Base-by-base conservation (phyloP, 1,140 invertebrate species). In the Pseudomyrmex sp. region DNA sequence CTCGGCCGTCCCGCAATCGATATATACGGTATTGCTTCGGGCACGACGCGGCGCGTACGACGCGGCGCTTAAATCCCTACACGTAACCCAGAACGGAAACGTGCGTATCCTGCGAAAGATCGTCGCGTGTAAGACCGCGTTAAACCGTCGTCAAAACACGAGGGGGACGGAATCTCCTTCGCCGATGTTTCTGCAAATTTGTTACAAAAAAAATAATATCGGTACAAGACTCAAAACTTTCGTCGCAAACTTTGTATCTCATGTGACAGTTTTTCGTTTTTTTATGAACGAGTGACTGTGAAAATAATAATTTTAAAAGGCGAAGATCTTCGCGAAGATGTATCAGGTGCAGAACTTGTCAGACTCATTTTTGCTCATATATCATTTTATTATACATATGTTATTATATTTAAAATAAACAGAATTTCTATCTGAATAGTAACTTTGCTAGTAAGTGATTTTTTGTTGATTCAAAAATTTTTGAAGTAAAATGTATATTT, bases 21-120 rank as follows among this genome's bases (percentile, higher is more conserved):
- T 94, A 94, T 35, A 35, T 94, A 94, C 92, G 87, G 92, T 94
- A 93, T 94, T 93, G 93, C 92, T 91, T 91, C 89, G 82, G 88
- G 90, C 89, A 90, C 88, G 91, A 93, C 92, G 92, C 89, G 89
- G 87, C 75, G 62, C 62, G 75, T 77, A 77, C 75, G 72, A 77
- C 62, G 86, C 92, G 91, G 90, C 91, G 88, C 90, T 93, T 92
- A 91, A 92, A 90, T 90, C 76, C 76, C 89, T 90, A 91, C 91
- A 90, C 89, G 88, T 88, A 87, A 79, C 87, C 86, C 76, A 82
- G 84, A 85, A 46, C 62, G 23, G 56, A 86, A 68, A 50, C 61
- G 35, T 62, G 65, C 35, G 54, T 70, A 15, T 26, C 26, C 26
- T 26, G 26, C 26, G 26, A 26, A 26, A 26, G 26, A 26, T 56